These are phyloP conservation scores for Calameuta idolon DNA, from an alignment of 2,888 invertebrate species.

Conservation along the genomic window DNA sequence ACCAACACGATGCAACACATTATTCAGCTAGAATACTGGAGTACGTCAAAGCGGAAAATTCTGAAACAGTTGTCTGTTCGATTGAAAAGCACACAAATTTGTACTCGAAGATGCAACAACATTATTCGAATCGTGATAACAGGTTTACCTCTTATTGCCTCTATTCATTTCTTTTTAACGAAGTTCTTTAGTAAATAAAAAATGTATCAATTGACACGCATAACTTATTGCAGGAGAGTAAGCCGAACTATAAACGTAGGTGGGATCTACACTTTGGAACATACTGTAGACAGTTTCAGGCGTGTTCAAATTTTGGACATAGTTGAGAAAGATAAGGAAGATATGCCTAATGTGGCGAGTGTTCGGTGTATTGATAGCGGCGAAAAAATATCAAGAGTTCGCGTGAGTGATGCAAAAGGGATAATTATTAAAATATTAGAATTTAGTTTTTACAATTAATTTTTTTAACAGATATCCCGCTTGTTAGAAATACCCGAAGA, in stretches of 20 bases:
- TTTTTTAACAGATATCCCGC: constrained; percentile 42
- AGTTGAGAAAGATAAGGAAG: constrained; percentile 50
- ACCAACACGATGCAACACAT: constrained; percentile 72
- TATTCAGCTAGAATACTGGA: constrained; percentile 73
- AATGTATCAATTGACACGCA: neutral
- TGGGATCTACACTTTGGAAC: constrained; percentile 72
- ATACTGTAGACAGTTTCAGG: constrained; percentile 66
- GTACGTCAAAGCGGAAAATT: constrained; percentile 53
- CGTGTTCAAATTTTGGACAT: constrained; percentile 72
- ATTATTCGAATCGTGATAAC: constrained; percentile 47
- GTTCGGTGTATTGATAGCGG: constrained; percentile 76
- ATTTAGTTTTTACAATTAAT: constrained; percentile 8
- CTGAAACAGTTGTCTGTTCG: constrained; percentile 34
- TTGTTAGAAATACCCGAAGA: constrained; percentile 66
- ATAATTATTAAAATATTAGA: constrained; percentile 1
- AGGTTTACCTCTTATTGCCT: constrained; percentile 33
- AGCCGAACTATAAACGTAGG: constrained; percentile 65
- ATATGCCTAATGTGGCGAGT: constrained; percentile 54
- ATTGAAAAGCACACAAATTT: constrained; percentile 42
- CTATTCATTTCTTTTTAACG: no score
- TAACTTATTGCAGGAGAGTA: constrained; percentile 13
- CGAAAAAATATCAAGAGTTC: constrained; percentile 38
- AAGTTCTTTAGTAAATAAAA: no score
- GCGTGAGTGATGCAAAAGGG: constrained; percentile 29
- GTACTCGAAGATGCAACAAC: constrained; percentile 42